These are phyloP conservation scores for Psittacula echo DNA, from an alignment of 2,797 vertebrate species.

Conservation along the genomic window DNA sequence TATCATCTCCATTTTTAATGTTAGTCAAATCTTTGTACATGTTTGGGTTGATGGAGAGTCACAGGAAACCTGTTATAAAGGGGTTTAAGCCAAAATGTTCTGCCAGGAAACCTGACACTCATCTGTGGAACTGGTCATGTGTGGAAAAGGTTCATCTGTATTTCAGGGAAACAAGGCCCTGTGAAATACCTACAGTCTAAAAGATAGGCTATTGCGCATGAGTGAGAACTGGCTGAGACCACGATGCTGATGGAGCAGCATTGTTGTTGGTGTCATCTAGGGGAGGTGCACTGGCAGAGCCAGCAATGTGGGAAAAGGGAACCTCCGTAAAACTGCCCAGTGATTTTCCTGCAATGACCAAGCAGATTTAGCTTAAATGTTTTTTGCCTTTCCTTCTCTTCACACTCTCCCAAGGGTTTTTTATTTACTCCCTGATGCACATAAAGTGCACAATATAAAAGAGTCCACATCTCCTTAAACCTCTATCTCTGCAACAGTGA, in stretches of 20 bases:
- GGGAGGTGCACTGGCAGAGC: neutral
- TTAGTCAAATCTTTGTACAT: neutral
- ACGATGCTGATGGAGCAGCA: neutral
- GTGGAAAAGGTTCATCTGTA: neutral
- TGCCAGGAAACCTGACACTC: neutral
- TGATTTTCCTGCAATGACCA: neutral
- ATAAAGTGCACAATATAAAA: neutral
- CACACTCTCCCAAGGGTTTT: neutral
- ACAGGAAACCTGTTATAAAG: neutral
- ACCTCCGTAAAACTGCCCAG: neutral
- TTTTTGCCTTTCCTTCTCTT: constrained; percentile 8
- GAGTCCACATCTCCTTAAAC: neutral
- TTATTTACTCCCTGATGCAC: neutral
- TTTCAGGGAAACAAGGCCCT: neutral
- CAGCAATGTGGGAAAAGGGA: neutral
- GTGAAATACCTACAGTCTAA: neutral
- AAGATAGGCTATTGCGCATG: neutral
- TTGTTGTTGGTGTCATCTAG: neutral
- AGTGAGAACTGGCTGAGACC: neutral
- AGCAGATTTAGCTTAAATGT: neutral
- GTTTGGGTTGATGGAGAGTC: neutral
- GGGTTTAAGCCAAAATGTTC: neutral
- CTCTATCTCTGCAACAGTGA: neutral
- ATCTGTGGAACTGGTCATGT: neutral
- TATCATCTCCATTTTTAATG: neutral